Evolutionary conservation across 2,113 vertebrate genomes (phyloP), one percentile per base, ranked within the genome.

Genomic region (Eonycteris spelaea): DNA sequence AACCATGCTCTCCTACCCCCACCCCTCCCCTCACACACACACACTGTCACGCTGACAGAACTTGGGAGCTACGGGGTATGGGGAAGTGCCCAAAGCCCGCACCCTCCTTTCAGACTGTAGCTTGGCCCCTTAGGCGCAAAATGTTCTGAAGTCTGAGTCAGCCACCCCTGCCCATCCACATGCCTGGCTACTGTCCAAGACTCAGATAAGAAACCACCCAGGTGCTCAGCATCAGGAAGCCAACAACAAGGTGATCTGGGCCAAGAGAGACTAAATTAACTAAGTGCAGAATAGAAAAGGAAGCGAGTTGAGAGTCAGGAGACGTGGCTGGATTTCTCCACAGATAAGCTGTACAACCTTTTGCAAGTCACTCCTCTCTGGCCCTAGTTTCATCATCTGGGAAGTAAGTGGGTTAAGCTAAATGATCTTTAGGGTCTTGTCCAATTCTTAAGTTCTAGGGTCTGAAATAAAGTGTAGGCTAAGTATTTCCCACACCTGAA

Each of bases 201-300:
- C 88, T 96, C 82, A 43, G 91, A 97, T 97, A 96, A 94, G 97
- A 98, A 98, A 95, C 97, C 98, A 97, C 97, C 97, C 98, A 97
- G 90, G 87, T 92, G 95, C 77, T 92, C 75, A 75, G 95, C 86
- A 91, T 92, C 91, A 96, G 95, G 93, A 98, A 97, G 70, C 63
- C 90, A 96, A 89, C 63, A 94, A 38, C 77, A 68, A 59, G 95
- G 93, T 97, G 89, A 93, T 96, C 89, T 53, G 75, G 89, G 86
- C 91, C 89, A 90, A 40, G n/a, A 87, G 71, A 90, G 61, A 35
- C 57, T n/a, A 94, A 85, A 67, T 89, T 79, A 90, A 85, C 77
- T 24, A 48, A 82, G 5, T 48, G 14, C 1, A 77, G 61, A 85
- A 59, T 16, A 57, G 79, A 61, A 83, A 14, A 91, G 57, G 33